Evolutionary conservation across 2,113 vertebrate genomes (phyloP), one percentile per base, ranked within the genome.

Genomic region (Rhynchopsitta pachyrhyncha): DNA sequence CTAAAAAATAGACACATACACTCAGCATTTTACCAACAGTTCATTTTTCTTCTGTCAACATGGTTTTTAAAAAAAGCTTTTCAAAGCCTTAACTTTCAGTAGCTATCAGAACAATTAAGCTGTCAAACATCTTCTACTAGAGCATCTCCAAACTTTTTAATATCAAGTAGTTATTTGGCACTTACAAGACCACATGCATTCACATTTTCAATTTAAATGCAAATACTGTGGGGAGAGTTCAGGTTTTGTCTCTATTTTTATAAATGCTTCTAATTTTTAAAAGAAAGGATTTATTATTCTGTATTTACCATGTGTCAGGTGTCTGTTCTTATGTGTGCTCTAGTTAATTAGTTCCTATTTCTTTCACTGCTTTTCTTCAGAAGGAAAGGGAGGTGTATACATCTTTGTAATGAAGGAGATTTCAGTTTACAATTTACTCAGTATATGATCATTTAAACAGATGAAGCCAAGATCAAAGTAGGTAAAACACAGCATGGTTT

Each of bases 131-230:
- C 93, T 96, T 90, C 95, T 88, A 69, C 69, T n/a, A 74, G 57
- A 93, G 89, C 85, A 86, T 87, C 94, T 91, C 89, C 92, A 92
- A 96, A 97, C 91, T 96, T 97, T 95, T 97, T 82, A 91, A 94
- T 92, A 95, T 93, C 95, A 39, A 92, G 84, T 78, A 95, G 97
- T 98, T 97, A 97, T 96, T 94, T 92, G 96, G 89, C 87, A 78
- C 88, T 97, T 95, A 85, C 86, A 92, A 94, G 93, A 79, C 89
- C 86, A 93, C 90, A 97, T 94, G 93, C 90, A 76, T 86, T 88
- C 95, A 89, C 88, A 52, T 81, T 96, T 96, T 92, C 97, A 96
- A 97, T 97, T 97, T 97, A 97, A 97, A 97, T 97, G 96, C 95
- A 97, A 98, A 98, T 97, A 82, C 88, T 57, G 62, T 2, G 8